Evolutionary conservation across 2,888 invertebrate genomes (phyloP).

Genomic region (Cyaniris semiargus): DNA sequence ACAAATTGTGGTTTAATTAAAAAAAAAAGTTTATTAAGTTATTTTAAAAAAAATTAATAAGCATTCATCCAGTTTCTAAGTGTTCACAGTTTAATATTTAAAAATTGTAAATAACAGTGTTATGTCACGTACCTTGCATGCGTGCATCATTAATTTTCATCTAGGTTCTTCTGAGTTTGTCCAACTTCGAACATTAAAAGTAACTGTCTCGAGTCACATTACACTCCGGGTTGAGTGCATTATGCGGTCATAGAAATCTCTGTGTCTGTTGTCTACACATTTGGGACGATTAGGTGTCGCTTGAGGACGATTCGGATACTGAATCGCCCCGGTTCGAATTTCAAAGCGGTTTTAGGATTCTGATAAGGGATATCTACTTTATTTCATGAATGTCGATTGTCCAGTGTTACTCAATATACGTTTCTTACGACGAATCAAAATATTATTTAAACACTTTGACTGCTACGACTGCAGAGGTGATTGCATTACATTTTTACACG

Average conservation of each 20-base stretch:
- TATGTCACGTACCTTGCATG: slow-evolving; percentile 7
- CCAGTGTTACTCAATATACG: background rate
- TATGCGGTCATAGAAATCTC: slow-evolving; percentile 47
- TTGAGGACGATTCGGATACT: slow-evolving; percentile 41
- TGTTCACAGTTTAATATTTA: too few species aligned
- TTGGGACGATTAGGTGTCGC: slow-evolving; percentile 42
- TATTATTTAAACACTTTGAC: too few species aligned
- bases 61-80: too few species aligned
- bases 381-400: background rate
- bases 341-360: slow-evolving; percentile 44
- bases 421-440: too few species aligned
- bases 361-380: slow-evolving; percentile 36
- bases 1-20: too few species aligned
- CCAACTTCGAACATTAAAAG: slow-evolving; percentile 38
- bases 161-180: slow-evolving; percentile 6
- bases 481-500: too few species aligned
- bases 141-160: slow-evolving; percentile 26
- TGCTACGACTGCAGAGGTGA: too few species aligned
- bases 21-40: too few species aligned
- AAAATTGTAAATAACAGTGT: too few species aligned
- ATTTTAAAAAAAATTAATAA: too few species aligned
- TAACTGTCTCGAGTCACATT: slow-evolving; percentile 42
- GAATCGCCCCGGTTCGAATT: slow-evolving; percentile 43
- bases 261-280: slow-evolving; percentile 45
- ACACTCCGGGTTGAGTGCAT: slow-evolving; percentile 46